Base-by-base conservation (phyloP, 2,888 invertebrate species). In the Drosophila longiperda region DNA sequence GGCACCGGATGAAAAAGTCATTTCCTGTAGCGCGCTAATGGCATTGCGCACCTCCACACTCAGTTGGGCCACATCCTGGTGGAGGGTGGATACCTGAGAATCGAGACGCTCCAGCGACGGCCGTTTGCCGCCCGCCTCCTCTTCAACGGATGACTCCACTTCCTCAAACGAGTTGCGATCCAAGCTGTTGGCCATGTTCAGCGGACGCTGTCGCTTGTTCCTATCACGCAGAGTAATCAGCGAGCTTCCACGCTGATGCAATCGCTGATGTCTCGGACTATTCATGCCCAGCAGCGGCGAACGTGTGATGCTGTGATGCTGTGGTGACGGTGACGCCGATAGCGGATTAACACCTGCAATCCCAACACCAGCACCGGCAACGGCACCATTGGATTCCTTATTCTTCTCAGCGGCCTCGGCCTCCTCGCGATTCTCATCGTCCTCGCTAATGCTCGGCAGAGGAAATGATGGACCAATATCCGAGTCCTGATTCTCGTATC, bases 391-490 rank as follows among this genome's bases (percentile, higher is more conserved):
- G 91, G 29, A 26, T 15, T 98, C 98, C 90, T 98, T 98, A 78
- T 98, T 98, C 92, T 98, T 98, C 66, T 98, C 98, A 95, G 97
- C 97, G 91, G 98, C 98, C 94, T 90, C 90, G 36, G 96, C 96
- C 67, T 97, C 97, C 40, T 96, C 96, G 33, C 96, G 96, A 87
- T 97, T 97, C 92, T 98, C 98, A 90, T 98, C 98, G 83, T 98
- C 98, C 93, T 99, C 98, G 69, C 98, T 98, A 91, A 99, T 99
- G 42, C 98, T 98, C 3, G 98, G 98, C 77, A 98, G 93, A 1
- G 97, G 97, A 55, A 92, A 91, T 4, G 92, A 89, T 0, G 93
- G 93, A 0, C 92, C 93, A 67, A 93, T 93, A 67, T 93, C 93
- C 5, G 92, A 91, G 40, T 93, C 93, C 94, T 97, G 98, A 17